phyloP scores from a whole-genome alignment of 1,140 invertebrate species.

The Oryctes rhinoceros region DNA sequence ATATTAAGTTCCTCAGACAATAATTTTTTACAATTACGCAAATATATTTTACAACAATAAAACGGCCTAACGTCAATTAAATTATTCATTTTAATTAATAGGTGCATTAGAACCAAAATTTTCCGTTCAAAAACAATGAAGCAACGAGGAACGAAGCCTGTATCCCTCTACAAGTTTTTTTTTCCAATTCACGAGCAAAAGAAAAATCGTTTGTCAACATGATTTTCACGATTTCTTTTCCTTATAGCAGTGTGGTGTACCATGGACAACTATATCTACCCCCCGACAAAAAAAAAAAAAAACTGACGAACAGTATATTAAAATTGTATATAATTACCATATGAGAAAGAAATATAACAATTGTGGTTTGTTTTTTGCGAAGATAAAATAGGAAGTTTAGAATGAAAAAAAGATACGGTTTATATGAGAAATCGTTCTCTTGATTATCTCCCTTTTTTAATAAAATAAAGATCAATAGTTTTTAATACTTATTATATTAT shows the following conservation, averaged over 20 bases:
- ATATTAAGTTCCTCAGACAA: not conserved
- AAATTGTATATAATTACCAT: constrained; percentile 48
- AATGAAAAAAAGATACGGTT: constrained; percentile 4
- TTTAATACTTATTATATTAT: constrained; percentile 30
- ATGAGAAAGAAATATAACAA: constrained; percentile 23
- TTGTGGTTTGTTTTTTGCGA: constrained; percentile 42
- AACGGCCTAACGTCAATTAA: too few species aligned
- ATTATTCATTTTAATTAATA: too few species aligned
- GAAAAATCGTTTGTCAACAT: not conserved
- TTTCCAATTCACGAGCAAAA: not conserved
- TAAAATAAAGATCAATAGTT: not conserved
- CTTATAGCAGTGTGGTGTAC: constrained; percentile 47
- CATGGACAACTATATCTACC: constrained; percentile 22
- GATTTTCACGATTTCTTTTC: not conserved
- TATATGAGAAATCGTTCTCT: constrained; percentile 28
- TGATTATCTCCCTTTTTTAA: constrained; percentile 5
- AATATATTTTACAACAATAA: not conserved
- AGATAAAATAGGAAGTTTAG: constrained; percentile 34
- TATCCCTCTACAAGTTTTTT: not conserved
- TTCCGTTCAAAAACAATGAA: too few species aligned
- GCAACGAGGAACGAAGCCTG: not conserved
- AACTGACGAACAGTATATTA: constrained; percentile 58
- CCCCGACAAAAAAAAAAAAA: constrained; percentile 49
- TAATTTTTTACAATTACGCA: not conserved
- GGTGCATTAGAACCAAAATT: too few species aligned